Evolutionary conservation across 2,888 invertebrate genomes (phyloP).

Genomic region (Diplolepis rosae): DNA sequence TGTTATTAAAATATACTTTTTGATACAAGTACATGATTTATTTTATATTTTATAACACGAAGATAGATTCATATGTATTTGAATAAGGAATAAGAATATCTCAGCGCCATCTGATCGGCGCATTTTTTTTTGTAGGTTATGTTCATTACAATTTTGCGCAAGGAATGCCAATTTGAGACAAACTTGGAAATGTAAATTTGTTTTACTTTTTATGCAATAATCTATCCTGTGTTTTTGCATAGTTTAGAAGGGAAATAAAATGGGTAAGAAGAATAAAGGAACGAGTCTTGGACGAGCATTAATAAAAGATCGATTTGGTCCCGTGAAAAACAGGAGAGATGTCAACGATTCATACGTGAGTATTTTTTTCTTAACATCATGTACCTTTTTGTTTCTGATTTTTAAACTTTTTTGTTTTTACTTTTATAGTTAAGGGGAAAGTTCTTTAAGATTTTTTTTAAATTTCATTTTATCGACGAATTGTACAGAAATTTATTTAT

Average conservation of each 20-base stretch:
- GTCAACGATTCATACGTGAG: slow-evolving; percentile 74
- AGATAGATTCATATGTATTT: too few species aligned
- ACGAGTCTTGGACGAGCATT: slow-evolving; percentile 80
- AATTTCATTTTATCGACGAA: too few species aligned
- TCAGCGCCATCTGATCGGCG: not conserved
- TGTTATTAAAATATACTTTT: too few species aligned
- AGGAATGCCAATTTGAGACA: not conserved
- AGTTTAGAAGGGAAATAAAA: slow-evolving; percentile 61
- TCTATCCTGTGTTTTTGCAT: not conserved
- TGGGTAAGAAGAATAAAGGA: slow-evolving; percentile 84
- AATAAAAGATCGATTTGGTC: slow-evolving; percentile 85
- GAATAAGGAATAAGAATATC: not conserved
- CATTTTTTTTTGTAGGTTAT: not conserved
- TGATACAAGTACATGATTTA: not conserved
- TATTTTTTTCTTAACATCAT: slow-evolving; percentile 8
- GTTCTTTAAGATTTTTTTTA: too few species aligned
- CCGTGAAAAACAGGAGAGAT: slow-evolving; percentile 78
- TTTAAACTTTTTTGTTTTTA: slow-evolving; percentile 39
- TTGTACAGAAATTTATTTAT: too few species aligned
- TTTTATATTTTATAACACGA: not conserved
- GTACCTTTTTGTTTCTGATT: slow-evolving; percentile 23
- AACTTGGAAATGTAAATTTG: not conserved
- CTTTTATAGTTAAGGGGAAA: too few species aligned
- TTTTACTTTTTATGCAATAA: not conserved
- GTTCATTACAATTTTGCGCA: not conserved